A percentile compares a stretch with the other conserved stretches of the same genome.
These are phyloP conservation scores for Muschampia plurimacula DNA, from an alignment of 2,888 invertebrate species.

Conservation along the genomic window DNA sequence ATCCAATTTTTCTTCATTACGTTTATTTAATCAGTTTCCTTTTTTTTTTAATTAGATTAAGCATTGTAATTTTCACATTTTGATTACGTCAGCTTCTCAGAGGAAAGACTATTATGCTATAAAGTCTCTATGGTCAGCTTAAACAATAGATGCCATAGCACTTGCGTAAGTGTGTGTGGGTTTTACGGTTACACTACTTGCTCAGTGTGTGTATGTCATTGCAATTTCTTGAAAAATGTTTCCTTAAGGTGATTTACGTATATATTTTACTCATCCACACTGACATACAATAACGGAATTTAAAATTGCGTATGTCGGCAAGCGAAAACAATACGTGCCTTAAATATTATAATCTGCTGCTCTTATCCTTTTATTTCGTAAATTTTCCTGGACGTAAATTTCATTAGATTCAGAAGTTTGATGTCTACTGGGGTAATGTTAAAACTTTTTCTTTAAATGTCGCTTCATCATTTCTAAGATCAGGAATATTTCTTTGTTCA, in stretches of 20 bases:
- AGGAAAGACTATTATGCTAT: too few species aligned
- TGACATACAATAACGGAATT: conserved; percentile 25
- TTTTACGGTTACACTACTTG: conserved; percentile 12
- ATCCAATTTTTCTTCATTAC: not conserved
- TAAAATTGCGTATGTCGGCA: conserved; percentile 25
- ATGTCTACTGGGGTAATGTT: conserved; percentile 1
- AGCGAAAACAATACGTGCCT: conserved; percentile 12
- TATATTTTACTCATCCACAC: conserved; percentile 24
- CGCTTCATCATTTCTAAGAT: conserved; percentile 7
- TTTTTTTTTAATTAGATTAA: not conserved
- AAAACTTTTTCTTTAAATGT: conserved; percentile 18
- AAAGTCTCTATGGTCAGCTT: not conserved
- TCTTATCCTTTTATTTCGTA: conserved; percentile 3
- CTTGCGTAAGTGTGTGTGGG: not conserved
- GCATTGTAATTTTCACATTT: not conserved
- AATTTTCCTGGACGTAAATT: conserved; percentile 12
- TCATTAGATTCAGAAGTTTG: not conserved
- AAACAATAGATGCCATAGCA: not conserved
- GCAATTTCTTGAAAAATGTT: conserved; percentile 7
- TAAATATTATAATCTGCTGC: not conserved
- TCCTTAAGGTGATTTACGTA: conserved; percentile 16
- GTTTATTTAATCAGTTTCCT: not conserved
- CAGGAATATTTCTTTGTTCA: conserved; percentile 22
- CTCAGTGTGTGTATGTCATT: not conserved
- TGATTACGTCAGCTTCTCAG: not conserved